Base-by-base conservation (phyloP, 2,113 vertebrate species). In the Upupa epops region DNA sequence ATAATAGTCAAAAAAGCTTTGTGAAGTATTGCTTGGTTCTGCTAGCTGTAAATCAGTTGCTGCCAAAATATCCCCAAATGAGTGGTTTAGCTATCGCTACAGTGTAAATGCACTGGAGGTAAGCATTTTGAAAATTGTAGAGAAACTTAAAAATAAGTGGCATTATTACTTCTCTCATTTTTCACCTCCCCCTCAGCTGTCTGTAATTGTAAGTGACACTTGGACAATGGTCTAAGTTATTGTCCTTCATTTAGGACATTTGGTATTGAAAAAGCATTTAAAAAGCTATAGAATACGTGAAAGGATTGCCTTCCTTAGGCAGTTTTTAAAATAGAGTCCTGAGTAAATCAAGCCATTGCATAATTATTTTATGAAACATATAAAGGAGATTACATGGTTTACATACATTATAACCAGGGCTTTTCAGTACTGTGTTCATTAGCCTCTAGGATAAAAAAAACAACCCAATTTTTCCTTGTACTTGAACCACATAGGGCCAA, bases 201-300 rank as follows among this genome's bases (percentile, higher is more conserved):
- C 45, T 68, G 19, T 59, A 74, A 32, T 54, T n/a, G n/a, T n/a
- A 88, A 61, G 19, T 45, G 21, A 32, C 29, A 48, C 34, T 56
- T 7, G 71, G 37, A 34, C 29, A 80, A 49, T 0, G 0, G 88
- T 14, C 3, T n/a, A n/a, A n/a, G n/a, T n/a, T n/a, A n/a, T n/a
- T n/a, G n/a, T n/a, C n/a, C n/a, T n/a, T 79, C 31, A 21, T 88
- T 79, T 34, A 80, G 34, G n/a, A 28, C 12, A 40, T 51, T 71
- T 71, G 34, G 34, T 49, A 21, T 81, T 52, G 17, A 20, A 61
- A 63, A 8, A n/a, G 21, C 1, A 0, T 37, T 55, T n/a, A 73
- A 69, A 72, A 18, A 63, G 6, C 37, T n/a, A 49, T n/a, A 51
- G 34, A 61, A 65, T 40, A 68, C 61, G 8, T 31, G 45, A 75